Base-by-base conservation (phyloP, 1,140 invertebrate genomes). In the Dufourea novaeangliae region DNA sequence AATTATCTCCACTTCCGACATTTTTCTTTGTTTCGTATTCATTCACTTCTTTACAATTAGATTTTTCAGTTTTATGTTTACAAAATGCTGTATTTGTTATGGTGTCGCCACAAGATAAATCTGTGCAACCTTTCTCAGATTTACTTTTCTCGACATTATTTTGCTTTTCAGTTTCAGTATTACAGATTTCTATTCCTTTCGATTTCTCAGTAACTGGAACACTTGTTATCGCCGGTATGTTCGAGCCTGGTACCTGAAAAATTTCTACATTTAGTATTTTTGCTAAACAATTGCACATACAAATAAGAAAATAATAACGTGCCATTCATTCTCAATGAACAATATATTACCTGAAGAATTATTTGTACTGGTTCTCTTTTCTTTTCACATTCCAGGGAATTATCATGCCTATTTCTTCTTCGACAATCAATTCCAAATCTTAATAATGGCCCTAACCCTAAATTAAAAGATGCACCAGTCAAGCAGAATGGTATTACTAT, bases 391-490 rank as follows among this genome's bases (percentile, higher is more conserved):
- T 61, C 8, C 52, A 71, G 20, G 25, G 54, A 54, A 7, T 67
- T 83, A 68, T 27, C 50, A 66, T 44, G 52, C 34, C 54, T 59
- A 25, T 8, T 12, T 8, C 14, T 54, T 29, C 17, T 66, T 0
- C 11, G 11, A 29, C 37, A 11, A 2, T 8, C 10, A 44, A 83
- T 41, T 50, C 54, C 71, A n/a, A 84, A 75, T 22, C 25, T 79
- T 0, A 86, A 59, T 17, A 87, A 73, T n/a, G 85, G 85, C 22
- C 86, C 86, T 12, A 87, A 6, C 11, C 64, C 79, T 8, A 88
- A 39, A 52, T 83, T 80, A 25, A 87, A 46, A 14, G 82, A 82
- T 56, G 79, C 82, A 17, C 86, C 82, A 44, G 80, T 37, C 6
- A 73, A n/a, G 25, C 50, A 63, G 32, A 88, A 66, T 10, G 84